A percentile compares a stretch with the other conserved stretches of the same genome.
phyloP scores from a whole-genome alignment of 1,140 invertebrate genomes.

The Hetaerina americana region DNA sequence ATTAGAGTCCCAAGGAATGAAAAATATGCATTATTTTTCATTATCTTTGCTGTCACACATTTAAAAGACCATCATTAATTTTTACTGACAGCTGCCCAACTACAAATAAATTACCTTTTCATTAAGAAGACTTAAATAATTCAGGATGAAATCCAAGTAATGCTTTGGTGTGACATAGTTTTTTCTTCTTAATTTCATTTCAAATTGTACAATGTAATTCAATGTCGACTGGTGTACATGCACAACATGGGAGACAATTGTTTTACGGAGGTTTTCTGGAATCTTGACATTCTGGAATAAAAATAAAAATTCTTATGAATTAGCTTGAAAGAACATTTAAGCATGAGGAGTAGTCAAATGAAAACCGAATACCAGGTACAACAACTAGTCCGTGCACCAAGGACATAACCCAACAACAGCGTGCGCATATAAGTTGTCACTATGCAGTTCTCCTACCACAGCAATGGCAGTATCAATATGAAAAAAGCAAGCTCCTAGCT shows the following conservation, averaged over 20 bases:
- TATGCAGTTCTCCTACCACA: too few species aligned
- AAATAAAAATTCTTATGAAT: neutral
- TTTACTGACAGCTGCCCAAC: too few species aligned
- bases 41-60: too few species aligned
- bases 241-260: slow-evolving; percentile 68
- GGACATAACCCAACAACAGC: too few species aligned
- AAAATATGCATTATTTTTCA: too few species aligned
- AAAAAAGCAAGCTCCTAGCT: too few species aligned
- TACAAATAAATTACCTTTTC: slow-evolving; percentile 39
- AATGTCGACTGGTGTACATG: slow-evolving; percentile 63
- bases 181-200: slow-evolving; percentile 50
- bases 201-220: slow-evolving; percentile 56
- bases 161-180: slow-evolving; percentile 85
- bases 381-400: too few species aligned
- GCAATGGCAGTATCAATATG: too few species aligned
- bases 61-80: too few species aligned
- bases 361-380: neutral
- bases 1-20: too few species aligned
- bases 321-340: neutral
- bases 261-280: slow-evolving; percentile 45
- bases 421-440: too few species aligned
- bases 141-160: slow-evolving; percentile 72
- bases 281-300: slow-evolving; percentile 40
- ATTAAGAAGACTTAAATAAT: slow-evolving; percentile 58
- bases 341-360: neutral